Conservation (phyloP, 2,888 invertebrate genomes). For the Drosophila infuscata region DNA sequence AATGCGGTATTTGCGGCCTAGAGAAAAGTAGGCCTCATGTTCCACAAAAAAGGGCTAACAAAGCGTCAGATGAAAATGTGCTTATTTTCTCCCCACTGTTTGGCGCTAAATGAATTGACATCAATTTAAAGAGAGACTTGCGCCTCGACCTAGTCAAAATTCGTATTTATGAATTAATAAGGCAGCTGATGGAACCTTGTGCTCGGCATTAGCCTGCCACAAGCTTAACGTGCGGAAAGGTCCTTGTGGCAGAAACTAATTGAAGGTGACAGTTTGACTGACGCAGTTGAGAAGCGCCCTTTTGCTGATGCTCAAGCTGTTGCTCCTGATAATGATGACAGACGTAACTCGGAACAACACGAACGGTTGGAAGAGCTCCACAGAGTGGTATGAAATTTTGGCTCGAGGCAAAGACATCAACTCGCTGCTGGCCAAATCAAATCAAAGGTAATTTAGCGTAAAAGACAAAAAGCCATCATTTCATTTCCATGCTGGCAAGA, state of each 20-base stretch:
- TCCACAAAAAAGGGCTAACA: constrained; percentile 45
- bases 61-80: constrained; percentile 12
- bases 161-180: constrained; percentile 73
- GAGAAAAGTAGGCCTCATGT: constrained; percentile 29
- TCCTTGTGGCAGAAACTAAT: constrained; percentile 63
- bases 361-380: background rate
- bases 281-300: constrained; percentile 32
- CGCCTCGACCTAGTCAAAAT: constrained; percentile 43
- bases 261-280: constrained; percentile 64
- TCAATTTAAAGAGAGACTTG: constrained; percentile 58
- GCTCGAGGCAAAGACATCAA: constrained; percentile 47
- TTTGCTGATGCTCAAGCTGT: constrained; percentile 12
- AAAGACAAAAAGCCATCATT: constrained; percentile 79
- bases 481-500: constrained; percentile 51
- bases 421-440: constrained; percentile 64
- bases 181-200: constrained; percentile 57
- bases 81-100: constrained; percentile 4
- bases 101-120: constrained; percentile 52
- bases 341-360: background rate
- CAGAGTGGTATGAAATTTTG: background rate
- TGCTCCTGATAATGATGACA: constrained; percentile 36
- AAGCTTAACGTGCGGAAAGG: constrained; percentile 14
- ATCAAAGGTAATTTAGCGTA: constrained; percentile 79
- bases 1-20: constrained; percentile 49
- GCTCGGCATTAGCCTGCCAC: constrained; percentile 54